phyloP scores from a whole-genome alignment of 2,113 vertebrate species.

The Artemisiospiza belli region DNA sequence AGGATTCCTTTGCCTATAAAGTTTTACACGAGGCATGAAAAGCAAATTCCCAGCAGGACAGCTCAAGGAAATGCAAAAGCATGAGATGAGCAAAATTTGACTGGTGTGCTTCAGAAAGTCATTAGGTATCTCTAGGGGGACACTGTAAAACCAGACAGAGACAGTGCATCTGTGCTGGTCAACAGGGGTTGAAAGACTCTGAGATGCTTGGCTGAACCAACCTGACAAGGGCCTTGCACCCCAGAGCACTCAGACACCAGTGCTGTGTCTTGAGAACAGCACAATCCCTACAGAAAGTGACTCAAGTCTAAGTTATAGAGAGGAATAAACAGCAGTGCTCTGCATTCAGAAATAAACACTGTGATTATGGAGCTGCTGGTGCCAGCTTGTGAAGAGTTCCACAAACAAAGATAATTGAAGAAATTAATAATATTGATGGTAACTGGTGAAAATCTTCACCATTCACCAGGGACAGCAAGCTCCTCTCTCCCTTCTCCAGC shows the following conservation, averaged over 20 bases:
- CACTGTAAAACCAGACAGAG: neutral
- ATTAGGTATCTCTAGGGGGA: neutral
- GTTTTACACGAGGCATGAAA: neutral
- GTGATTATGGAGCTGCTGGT: accelerated
- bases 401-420: neutral
- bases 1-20: neutral
- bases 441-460: neutral
- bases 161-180: neutral
- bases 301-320: neutral
- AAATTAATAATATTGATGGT: neutral
- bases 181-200: accelerated
- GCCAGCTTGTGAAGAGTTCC: neutral
- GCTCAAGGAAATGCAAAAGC: neutral
- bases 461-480: neutral
- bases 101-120: neutral
- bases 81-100: neutral
- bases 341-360: neutral
- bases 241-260: neutral
- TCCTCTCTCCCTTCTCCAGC: neutral
- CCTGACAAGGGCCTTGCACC: neutral
- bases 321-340: neutral
- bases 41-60: neutral
- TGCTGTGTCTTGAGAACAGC: neutral
- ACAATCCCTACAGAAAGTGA: neutral
- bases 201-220: neutral